These are phyloP conservation scores for Sicus ferrugineus DNA, from an alignment of 2,888 invertebrate genomes.

Conservation along the genomic window DNA sequence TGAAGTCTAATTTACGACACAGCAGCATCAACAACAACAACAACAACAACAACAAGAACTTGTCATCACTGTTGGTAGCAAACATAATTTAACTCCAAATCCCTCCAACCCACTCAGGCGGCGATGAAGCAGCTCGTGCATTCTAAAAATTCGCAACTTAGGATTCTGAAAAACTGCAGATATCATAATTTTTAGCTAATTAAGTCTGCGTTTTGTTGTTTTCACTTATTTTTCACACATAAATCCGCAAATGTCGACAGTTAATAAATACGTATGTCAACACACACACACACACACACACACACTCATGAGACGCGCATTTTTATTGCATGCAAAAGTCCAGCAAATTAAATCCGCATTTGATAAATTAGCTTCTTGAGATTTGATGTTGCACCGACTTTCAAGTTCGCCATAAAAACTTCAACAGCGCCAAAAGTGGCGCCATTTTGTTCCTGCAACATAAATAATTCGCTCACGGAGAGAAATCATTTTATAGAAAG, in stretches of 20 bases:
- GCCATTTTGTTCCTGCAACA: conserved; percentile 6
- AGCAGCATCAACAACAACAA: neutral
- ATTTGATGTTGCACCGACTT: conserved; percentile 11
- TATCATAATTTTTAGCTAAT: neutral
- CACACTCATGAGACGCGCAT: conserved; percentile 12
- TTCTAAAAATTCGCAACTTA: too few species aligned
- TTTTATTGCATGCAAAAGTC: conserved; percentile 17
- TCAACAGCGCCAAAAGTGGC: neutral
- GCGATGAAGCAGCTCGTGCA: neutral
- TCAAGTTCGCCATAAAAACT: conserved; percentile 9
- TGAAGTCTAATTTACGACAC: too few species aligned
- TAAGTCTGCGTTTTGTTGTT: neutral
- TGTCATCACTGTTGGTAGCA: neutral
- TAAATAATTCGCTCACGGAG: neutral
- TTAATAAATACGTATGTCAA: conserved; percentile 25
- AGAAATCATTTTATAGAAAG: too few species aligned
- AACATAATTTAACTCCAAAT: neutral
- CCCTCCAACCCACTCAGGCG: neutral
- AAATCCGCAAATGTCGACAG: conserved; percentile 3
- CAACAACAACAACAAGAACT: neutral
- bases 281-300: neutral
- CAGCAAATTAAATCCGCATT: conserved; percentile 1
- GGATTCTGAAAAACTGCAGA: neutral
- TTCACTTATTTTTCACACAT: neutral
- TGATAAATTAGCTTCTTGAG: conserved; percentile 18